phyloP scores from a whole-genome alignment of 2,113 vertebrate genomes.

The Toxotes chatareus region DNA sequence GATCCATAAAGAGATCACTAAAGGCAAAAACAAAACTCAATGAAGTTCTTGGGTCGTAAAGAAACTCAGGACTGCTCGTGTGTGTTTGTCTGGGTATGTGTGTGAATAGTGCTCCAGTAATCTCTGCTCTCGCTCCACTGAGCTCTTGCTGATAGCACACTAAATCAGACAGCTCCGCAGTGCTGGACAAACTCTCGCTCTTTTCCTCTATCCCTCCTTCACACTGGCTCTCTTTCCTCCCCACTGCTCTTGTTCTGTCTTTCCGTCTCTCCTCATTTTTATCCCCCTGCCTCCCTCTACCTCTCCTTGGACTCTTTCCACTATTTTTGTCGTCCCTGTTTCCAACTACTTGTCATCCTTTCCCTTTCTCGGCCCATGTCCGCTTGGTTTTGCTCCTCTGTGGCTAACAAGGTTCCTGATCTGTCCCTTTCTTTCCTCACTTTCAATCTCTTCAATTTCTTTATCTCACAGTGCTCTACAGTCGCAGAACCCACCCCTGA shows the following conservation, averaged over 20 bases:
- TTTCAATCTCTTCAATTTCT: slow-evolving; percentile 6
- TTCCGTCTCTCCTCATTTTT: slow-evolving; percentile 38
- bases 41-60: slow-evolving; percentile 43
- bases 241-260: slow-evolving; percentile 9
- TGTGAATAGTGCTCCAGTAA: slow-evolving; percentile 58
- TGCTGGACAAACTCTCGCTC: slow-evolving; percentile 50
- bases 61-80: slow-evolving; percentile 30
- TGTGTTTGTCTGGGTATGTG: slow-evolving; percentile 21
- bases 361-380: neutral
- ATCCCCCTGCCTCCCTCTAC: slow-evolving; percentile 29
- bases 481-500: slow-evolving; percentile 49
- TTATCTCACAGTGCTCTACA: slow-evolving; percentile 56
- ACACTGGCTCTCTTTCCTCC: slow-evolving; percentile 1
- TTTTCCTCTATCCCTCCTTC: slow-evolving; percentile 36
- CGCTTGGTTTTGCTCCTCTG: neutral
- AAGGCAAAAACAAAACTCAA: slow-evolving; percentile 5
- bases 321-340: neutral
- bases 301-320: slow-evolving; percentile 26
- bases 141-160: slow-evolving; percentile 70
- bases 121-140: slow-evolving; percentile 69
- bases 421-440: neutral
- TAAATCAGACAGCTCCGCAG: slow-evolving; percentile 80
- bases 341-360: slow-evolving; percentile 10
- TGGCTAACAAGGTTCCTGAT: neutral
- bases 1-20: slow-evolving; percentile 8